Evolutionary conservation across 2,888 invertebrate genomes (phyloP).

Genomic region (Cetonia aurata): DNA sequence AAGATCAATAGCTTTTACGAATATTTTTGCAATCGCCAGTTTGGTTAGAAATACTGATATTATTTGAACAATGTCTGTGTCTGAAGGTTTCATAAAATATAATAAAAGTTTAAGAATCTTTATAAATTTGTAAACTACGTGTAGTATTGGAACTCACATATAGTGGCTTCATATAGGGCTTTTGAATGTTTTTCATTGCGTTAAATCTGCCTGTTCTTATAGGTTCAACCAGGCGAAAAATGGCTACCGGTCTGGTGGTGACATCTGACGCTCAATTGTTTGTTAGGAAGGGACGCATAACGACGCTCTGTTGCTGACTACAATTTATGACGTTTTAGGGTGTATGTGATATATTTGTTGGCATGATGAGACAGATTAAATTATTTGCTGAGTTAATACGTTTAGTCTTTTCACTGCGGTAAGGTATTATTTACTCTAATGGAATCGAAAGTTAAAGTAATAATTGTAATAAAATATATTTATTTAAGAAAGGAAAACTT

Average conservation of each 20-base stretch:
- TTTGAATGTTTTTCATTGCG: conserved; percentile 22
- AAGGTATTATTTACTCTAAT: too few species aligned
- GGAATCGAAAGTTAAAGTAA: too few species aligned
- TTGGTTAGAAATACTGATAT: too few species aligned
- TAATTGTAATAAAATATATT: too few species aligned
- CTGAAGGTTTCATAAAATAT: too few species aligned
- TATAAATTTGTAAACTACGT: not conserved
- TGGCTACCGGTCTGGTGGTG: conserved; percentile 65
- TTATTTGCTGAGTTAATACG: conserved; percentile 63
- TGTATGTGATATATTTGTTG: conserved; percentile 61
- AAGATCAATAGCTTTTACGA: too few species aligned
- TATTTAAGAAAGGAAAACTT: too few species aligned
- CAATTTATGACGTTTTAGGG: conserved; percentile 63
- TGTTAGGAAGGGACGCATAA: conserved; percentile 52
- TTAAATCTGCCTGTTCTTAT: conserved; percentile 44
- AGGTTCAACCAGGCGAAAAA: conserved; percentile 64
- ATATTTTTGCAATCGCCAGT: too few species aligned
- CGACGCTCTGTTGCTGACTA: conserved; percentile 61
- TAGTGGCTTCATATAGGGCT: not conserved
- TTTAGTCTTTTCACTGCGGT: conserved; percentile 48
- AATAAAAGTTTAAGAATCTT: too few species aligned
- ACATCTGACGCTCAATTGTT: conserved; percentile 65
- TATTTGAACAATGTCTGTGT: too few species aligned
- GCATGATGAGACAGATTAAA: conserved; percentile 67
- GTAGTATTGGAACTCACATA: not conserved